Conservation (phyloP, 2,797 vertebrate species). For the Aeoliscus strigatus region DNA sequence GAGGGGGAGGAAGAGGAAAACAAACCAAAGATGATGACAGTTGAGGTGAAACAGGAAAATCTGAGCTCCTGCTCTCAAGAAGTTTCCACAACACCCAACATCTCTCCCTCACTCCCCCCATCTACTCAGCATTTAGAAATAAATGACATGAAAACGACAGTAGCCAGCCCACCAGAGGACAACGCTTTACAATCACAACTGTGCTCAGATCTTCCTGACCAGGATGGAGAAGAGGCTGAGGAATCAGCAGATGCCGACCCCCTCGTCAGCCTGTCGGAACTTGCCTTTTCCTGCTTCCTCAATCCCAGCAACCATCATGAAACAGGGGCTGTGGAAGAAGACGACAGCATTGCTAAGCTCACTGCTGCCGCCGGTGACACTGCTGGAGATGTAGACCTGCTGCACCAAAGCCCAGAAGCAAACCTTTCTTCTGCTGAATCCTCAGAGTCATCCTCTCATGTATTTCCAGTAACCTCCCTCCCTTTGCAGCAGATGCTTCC, state of each 20-base stretch:
- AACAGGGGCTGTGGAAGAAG: slow-evolving; percentile 53
- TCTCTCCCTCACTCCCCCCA: slow-evolving; percentile 80
- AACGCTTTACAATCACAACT: slow-evolving; percentile 82
- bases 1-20: slow-evolving; percentile 70
- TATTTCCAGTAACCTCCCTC: slow-evolving; percentile 55
- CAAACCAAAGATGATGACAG: slow-evolving; percentile 34
- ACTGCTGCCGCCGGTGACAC: slow-evolving; percentile 40
- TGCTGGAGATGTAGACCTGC: slow-evolving; percentile 4
- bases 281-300: slow-evolving; percentile 70
- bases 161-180: slow-evolving; percentile 66
- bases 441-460: slow-evolving; percentile 49
- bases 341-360: slow-evolving; percentile 55
- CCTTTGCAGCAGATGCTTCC: slow-evolving; percentile 65
- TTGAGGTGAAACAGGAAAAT: slow-evolving; percentile 91
- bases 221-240: slow-evolving; percentile 30
- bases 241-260: slow-evolving; percentile 46
- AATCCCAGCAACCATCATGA: slow-evolving; percentile 52
- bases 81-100: slow-evolving; percentile 75
- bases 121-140: slow-evolving; percentile 69
- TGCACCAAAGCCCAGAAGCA: slow-evolving; percentile 19
- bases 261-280: slow-evolving; percentile 61
- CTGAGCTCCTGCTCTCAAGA: slow-evolving; percentile 77
- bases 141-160: slow-evolving; percentile 71
- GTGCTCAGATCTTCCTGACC: slow-evolving; percentile 69
- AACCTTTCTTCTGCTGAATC: slow-evolving; percentile 18